phyloP scores from a whole-genome alignment of 1,140 invertebrate genomes.

The Wiebesia pumilae region DNA sequence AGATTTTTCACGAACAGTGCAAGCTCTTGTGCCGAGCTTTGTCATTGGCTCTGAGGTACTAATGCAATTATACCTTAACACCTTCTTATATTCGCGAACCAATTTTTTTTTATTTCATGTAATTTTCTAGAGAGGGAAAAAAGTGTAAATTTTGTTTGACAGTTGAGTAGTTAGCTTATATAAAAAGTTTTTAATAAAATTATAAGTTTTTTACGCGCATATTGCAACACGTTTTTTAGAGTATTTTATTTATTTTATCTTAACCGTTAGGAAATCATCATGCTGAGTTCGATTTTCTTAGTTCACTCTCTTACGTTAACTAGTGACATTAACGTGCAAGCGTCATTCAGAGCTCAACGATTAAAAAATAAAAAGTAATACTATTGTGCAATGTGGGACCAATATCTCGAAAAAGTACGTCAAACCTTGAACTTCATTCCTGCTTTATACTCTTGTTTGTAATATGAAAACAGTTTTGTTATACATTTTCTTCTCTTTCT shows the following conservation, averaged over 20 bases:
- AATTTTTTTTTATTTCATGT: slow-evolving; percentile 42
- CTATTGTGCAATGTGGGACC: slow-evolving; percentile 43
- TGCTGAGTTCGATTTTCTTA: slow-evolving; percentile 28
- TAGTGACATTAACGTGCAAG: slow-evolving; percentile 21
- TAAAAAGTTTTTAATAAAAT: slow-evolving; percentile 54
- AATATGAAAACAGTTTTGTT: slow-evolving; percentile 12
- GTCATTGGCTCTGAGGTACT: neutral
- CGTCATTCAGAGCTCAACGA: slow-evolving; percentile 23
- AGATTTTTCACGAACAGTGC: neutral
- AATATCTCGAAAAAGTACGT: slow-evolving; percentile 34
- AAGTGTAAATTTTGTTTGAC: slow-evolving; percentile 56
- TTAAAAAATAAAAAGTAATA: slow-evolving; percentile 24
- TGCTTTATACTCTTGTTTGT: neutral
- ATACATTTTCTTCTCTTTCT: slow-evolving; percentile 14
- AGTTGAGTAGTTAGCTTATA: slow-evolving; percentile 54
- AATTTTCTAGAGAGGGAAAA: slow-evolving; percentile 49
- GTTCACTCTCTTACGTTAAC: slow-evolving; percentile 33
- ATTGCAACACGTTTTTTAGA: slow-evolving; percentile 55
- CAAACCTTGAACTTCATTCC: slow-evolving; percentile 33
- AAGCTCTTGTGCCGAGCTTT: neutral
- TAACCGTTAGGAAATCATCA: slow-evolving; percentile 51
- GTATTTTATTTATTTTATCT: slow-evolving; percentile 58
- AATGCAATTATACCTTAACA: neutral
- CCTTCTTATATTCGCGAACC: neutral
- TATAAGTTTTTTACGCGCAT: slow-evolving; percentile 53